A percentile compares a stretch with the other conserved stretches of the same genome.
Conservation (phyloP, 2,797 vertebrate genomes). For the Lepus townsendii region DNA sequence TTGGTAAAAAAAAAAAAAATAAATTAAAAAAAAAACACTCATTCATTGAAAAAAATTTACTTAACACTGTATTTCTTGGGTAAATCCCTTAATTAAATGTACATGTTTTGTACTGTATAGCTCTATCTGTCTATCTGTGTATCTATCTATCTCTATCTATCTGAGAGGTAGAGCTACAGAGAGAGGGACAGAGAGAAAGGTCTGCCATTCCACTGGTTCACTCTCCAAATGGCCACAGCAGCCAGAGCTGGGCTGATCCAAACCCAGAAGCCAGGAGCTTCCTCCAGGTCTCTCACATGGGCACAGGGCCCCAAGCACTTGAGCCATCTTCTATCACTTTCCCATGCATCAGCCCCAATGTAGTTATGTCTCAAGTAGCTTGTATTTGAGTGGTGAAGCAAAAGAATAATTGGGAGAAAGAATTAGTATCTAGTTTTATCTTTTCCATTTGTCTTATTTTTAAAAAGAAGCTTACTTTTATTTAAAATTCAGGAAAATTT, state of each 20-base stretch:
- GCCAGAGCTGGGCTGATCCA: too few relatives aligned
- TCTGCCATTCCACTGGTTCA: too few relatives aligned
- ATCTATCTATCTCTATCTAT: too few relatives aligned
- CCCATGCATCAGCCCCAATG: too few relatives aligned
- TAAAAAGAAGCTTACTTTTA: conserved; percentile 61
- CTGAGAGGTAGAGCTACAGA: too few relatives aligned
- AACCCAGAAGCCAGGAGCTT: too few relatives aligned
- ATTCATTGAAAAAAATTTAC: conserved; percentile 21
- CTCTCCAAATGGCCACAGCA: too few relatives aligned
- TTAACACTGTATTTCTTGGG: not conserved
- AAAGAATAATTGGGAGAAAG: conserved; percentile 49
- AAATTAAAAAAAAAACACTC: not conserved
- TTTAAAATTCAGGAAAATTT: conserved; percentile 70
- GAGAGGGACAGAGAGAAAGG: too few relatives aligned
- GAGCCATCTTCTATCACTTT: too few relatives aligned
- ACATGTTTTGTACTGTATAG: conserved; percentile 42
- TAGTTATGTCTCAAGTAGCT: conserved; percentile 39
- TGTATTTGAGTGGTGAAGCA: not conserved
- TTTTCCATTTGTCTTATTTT: conserved; percentile 62
- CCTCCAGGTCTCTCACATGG: too few relatives aligned
- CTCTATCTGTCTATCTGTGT: not conserved
- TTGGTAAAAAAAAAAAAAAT: conserved; percentile 21
- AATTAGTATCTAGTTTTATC: conserved; percentile 61
- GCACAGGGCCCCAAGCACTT: too few relatives aligned
- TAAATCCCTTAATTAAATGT: conserved; percentile 47